phyloP scores from a whole-genome alignment of 2,113 vertebrate genomes.

The Dipodomys spectabilis region DNA sequence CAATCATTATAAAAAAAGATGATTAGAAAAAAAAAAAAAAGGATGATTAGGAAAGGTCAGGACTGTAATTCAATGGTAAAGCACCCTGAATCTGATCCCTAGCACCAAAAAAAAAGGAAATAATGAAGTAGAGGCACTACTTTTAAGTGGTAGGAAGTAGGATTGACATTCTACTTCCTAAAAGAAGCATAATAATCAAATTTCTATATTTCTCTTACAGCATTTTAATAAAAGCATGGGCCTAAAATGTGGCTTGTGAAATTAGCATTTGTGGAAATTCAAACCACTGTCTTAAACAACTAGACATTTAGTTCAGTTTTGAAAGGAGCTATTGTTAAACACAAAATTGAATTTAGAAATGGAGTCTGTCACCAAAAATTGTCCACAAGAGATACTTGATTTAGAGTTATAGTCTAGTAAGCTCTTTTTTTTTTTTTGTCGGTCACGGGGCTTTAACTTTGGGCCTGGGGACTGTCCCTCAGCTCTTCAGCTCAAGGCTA shows the following conservation, averaged over 20 bases:
- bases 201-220: conserved; percentile 35
- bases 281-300: conserved; percentile 52
- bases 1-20: conserved; percentile 39
- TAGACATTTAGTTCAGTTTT: conserved; percentile 53
- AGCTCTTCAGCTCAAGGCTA: too few species aligned
- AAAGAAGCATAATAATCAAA: background rate
- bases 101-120: background rate
- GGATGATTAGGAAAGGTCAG: background rate
- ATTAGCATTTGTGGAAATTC: conserved; percentile 49
- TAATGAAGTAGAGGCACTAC: background rate
- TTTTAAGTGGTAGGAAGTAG: background rate
- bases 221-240: conserved; percentile 15
- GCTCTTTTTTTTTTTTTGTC: background rate
- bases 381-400: conserved; percentile 9
- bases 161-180: background rate
- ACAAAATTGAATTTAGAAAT: conserved; percentile 34
- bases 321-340: conserved; percentile 51
- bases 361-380: background rate
- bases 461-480: too few species aligned
- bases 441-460: too few species aligned
- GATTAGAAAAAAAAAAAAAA: background rate
- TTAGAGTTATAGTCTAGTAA: background rate
- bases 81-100: background rate
- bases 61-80: background rate
- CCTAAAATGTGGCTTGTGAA: conserved; percentile 37